Conservation (phyloP, 2,797 vertebrate species). For the Muscicapa striata region DNA sequence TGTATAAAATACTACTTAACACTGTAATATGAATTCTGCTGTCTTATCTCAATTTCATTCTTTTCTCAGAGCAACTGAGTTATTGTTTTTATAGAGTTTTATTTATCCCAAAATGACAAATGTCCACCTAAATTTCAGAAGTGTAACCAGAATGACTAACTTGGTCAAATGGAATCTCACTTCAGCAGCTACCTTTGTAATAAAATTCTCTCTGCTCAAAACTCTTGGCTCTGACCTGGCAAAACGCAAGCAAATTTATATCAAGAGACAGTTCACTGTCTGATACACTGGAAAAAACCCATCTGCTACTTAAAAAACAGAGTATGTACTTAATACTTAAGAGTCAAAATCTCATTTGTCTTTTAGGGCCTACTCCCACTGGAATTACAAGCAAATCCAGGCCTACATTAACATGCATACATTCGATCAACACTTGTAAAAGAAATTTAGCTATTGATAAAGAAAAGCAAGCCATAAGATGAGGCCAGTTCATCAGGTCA, state of each 20-base stretch:
- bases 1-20: not conserved
- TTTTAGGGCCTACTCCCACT: not conserved
- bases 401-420: not conserved
- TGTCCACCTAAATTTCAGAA: not conserved
- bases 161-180: not conserved
- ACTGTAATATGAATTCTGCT: not conserved
- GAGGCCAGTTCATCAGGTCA: not conserved
- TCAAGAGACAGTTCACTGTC: not conserved
- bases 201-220: not conserved
- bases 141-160: not conserved
- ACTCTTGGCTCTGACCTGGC: not conserved
- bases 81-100: not conserved
- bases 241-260: not conserved
- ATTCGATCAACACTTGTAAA: not conserved
- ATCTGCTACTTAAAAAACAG: not conserved
- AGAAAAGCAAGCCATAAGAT: not conserved
- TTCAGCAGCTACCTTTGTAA: not conserved
- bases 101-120: not conserved
- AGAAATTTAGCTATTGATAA: not conserved
- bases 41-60: not conserved
- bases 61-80: not conserved
- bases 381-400: not conserved
- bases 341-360: not conserved
- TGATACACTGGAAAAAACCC: not conserved
- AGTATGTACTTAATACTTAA: not conserved